Base-by-base conservation (phyloP, 2,888 invertebrate genomes). In the Leucophora obtusa region DNA sequence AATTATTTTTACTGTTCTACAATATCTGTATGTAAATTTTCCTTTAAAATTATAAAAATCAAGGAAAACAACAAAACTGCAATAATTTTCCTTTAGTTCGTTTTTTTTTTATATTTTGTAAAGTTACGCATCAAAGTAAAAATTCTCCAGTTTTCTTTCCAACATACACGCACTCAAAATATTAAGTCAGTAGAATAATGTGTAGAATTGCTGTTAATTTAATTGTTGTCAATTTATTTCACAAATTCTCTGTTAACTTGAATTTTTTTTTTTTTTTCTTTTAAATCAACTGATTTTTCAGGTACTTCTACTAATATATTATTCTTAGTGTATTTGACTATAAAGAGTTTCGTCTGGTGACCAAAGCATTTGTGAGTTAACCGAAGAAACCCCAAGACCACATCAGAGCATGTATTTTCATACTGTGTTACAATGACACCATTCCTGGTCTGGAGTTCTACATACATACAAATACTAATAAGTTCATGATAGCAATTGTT, bases 311-410 rank as follows among this genome's bases (percentile, higher is more conserved):
- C 28, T 6, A 1, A 28, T 7, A 28, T 28, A 6, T 28, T 28
- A 28, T 1, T 28, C 6, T 28, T 28, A 28, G 28, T 28, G 28
- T 28, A 28, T 7, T 6, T 28, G 28, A 6, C 18, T 8, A 62
- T 47, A 56, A 14, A 56, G 1, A 10, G n/a, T 56, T 24, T n/a
- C 24, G 9, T 56, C 38, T 35, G 60, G 65, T 71, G 79, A 66
- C 75, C 79, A 74, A 33, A 54, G 35, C 47, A 47, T 60, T 38
- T 58, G n/a, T 33, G 59, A 56, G 60, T 43, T 54, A 60, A 15
- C 62, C 21, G 50, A 62, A 78, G 72, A 56, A 47, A 68, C 54
- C 60, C 60, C n/a, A 43, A 62, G 35, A 72, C 68, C 71, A 72
- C 68, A 68, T 50, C 47, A 72, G 54, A 68, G 11, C 50, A 66